These are phyloP conservation scores for Tenebrio molitor DNA, from an alignment of 1,140 invertebrate species.

Conservation along the genomic window DNA sequence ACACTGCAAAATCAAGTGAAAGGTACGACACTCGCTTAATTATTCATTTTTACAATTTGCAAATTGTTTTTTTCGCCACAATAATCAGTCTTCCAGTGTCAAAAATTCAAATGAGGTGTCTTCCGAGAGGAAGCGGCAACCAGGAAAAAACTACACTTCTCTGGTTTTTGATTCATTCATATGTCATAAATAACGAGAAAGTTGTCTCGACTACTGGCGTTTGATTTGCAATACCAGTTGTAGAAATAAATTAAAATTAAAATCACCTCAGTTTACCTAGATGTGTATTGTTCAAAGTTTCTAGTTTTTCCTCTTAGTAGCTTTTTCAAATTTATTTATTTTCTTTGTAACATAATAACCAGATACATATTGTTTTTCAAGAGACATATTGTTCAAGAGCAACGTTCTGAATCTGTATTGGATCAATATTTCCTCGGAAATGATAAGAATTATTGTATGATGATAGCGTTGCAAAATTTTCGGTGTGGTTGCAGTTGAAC, in stretches of 20 bases:
- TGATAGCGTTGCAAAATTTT: no score
- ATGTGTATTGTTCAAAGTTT: background rate
- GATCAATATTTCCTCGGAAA: no score
- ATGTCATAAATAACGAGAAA: conserved; percentile 33
- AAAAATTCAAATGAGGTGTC: no score
- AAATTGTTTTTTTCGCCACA: conserved; percentile 7
- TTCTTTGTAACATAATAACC: no score
- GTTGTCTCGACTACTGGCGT: background rate
- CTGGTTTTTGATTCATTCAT: background rate
- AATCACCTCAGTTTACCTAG: background rate
- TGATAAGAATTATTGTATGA: no score
- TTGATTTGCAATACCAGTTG: conserved; percentile 1
- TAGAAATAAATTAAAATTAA: conserved; percentile 26
- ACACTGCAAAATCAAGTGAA: conserved; percentile 22
- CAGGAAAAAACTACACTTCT: background rate
- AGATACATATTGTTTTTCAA: no score
- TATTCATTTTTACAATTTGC: conserved; percentile 23
- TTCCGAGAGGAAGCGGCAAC: background rate
- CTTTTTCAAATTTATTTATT: no score
- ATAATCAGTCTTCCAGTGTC: conserved; percentile 11
- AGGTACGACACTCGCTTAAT: conserved; percentile 15
- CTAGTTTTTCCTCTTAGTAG: background rate
- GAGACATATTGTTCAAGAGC: no score
- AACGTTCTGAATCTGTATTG: no score
- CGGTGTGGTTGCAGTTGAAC: no score